Evolutionary conservation across 64 coral and sea anemone species (phyloP), one percentile per base, ranked within the genome.

Genomic region (Astreopora myriophthalma): DNA sequence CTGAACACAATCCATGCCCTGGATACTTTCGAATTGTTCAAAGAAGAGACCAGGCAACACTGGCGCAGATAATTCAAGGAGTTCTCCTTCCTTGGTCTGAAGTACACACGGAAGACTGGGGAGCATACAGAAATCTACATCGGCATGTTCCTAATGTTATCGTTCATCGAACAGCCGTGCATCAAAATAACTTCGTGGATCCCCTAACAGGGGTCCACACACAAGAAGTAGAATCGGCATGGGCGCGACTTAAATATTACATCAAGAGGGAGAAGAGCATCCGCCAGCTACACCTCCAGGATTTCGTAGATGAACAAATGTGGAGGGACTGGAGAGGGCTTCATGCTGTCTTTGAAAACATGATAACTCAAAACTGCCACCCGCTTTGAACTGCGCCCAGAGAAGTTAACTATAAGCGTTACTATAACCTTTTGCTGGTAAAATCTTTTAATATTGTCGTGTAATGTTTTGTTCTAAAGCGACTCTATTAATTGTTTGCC

Each of bases 291-390:
- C 49, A 58, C 28, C 7, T 83, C 8, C 79, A 83, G 39, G 49
- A 32, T 58, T 82, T 83, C 25, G n/a, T 83, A 16, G 46, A 83
- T 34, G 79, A 83, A 23, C 79, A 83, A 31, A 83, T 83, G 79
- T 83, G 79, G 79, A 60, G 30, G 23, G 51, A 83, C 28, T 83
- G 79, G 79, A 60, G 28, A 61, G 79, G 79, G 12, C 39, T 83
- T 2, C 49, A 58, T 0, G 10, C n/a, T 32, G 51, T 55, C 8
- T 83, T 83, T 13, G 22, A 19, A 6, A 83, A 83, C 28, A 30
- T 61, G 8, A 20, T 83, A 10, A 19, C 8, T 55, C n/a, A n/a
- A n/a, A n/a, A n/a, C n/a, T n/a, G n/a, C n/a, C n/a, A n/a, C n/a
- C n/a, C n/a, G n/a, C n/a, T n/a, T n/a, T n/a, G n/a, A n/a, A n/a